Evolutionary conservation across 2,113 vertebrate species (phyloP).

Genomic region (Myxocyprinus asiaticus): DNA sequence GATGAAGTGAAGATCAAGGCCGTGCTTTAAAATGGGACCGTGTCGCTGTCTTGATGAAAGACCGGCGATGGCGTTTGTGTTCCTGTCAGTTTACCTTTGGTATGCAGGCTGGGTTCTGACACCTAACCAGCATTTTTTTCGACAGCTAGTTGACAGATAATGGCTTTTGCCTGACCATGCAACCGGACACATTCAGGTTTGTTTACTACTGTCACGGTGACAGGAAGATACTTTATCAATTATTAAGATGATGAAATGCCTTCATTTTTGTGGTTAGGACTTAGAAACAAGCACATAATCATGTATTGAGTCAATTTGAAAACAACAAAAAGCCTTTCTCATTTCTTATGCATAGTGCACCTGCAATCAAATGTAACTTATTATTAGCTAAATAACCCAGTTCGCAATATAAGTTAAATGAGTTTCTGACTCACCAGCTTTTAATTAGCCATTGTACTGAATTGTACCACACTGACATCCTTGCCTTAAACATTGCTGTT

Average conservation of each 20-base stretch:
- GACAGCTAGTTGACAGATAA: slow-evolving; percentile 3
- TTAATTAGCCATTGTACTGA: neutral
- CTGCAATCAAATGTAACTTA: no score
- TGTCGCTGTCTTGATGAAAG: slow-evolving; percentile 30
- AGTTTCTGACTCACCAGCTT: no score
- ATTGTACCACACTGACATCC: neutral
- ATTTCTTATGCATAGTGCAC: no score
- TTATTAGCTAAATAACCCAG: no score
- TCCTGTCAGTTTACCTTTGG: neutral
- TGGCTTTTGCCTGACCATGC: neutral
- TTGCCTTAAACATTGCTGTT: neutral
- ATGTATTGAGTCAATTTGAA: no score
- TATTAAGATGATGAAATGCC: neutral
- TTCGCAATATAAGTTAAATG: no score
- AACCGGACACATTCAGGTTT: neutral
- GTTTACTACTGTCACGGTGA: neutral
- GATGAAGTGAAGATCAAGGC: slow-evolving; percentile 31
- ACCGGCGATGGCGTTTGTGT: neutral
- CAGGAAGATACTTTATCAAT: neutral
- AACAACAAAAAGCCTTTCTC: no score
- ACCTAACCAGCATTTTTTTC: neutral
- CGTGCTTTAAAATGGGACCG: slow-evolving; percentile 8
- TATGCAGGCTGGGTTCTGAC: slow-evolving; percentile 4
- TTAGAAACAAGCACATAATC: no score
- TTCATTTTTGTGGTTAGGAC: no score